Evolutionary conservation across 2,797 vertebrate species (phyloP).

Genomic region (Microctenopoma lineatum): DNA sequence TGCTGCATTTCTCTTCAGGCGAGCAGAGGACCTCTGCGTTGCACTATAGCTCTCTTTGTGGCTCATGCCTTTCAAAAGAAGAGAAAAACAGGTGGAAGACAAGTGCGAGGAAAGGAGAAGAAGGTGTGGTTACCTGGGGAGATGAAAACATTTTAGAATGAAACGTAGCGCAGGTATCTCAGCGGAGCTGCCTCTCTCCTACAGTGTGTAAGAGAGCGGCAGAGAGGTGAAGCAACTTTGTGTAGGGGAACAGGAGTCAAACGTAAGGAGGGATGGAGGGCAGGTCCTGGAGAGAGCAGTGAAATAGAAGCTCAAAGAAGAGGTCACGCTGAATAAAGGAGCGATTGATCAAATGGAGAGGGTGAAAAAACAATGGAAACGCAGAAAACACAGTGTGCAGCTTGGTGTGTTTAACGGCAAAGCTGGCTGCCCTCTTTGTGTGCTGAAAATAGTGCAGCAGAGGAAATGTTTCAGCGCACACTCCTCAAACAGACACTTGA

Average conservation of each 20-base stretch:
- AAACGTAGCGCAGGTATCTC: constrained; percentile 30
- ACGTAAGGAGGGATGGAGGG: constrained; percentile 49
- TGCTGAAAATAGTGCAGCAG: constrained; percentile 68
- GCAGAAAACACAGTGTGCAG: constrained; percentile 41
- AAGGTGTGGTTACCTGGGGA: constrained; percentile 75
- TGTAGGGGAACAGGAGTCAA: constrained; percentile 28
- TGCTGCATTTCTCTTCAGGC: constrained; percentile 73
- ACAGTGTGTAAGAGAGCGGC: constrained; percentile 51
- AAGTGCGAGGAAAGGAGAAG: constrained; percentile 23
- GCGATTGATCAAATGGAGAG: constrained; percentile 60
- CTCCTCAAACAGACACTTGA: constrained; percentile 68
- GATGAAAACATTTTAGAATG: constrained; percentile 54
- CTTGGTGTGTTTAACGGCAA: constrained; percentile 58
- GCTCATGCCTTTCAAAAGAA: constrained; percentile 53
- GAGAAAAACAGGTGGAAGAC: constrained; percentile 42
- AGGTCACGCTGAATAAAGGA: constrained; percentile 52
- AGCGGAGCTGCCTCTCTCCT: constrained; percentile 48
- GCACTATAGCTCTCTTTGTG: constrained; percentile 68
- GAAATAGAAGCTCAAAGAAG: constrained; percentile 40
- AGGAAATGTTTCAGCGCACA: constrained; percentile 63
- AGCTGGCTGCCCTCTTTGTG: constrained; percentile 63
- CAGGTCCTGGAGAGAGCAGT: constrained; percentile 57
- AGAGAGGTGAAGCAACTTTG: constrained; percentile 34
- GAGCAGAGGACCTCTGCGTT: constrained; percentile 59
- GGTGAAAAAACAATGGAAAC: constrained; percentile 28